Percentiles rank a stretch among this genome's conserved stretches.
These are phyloP conservation scores for Phalanger gymnotis DNA, from an alignment of 2,797 vertebrate genomes.

Conservation along the genomic window DNA sequence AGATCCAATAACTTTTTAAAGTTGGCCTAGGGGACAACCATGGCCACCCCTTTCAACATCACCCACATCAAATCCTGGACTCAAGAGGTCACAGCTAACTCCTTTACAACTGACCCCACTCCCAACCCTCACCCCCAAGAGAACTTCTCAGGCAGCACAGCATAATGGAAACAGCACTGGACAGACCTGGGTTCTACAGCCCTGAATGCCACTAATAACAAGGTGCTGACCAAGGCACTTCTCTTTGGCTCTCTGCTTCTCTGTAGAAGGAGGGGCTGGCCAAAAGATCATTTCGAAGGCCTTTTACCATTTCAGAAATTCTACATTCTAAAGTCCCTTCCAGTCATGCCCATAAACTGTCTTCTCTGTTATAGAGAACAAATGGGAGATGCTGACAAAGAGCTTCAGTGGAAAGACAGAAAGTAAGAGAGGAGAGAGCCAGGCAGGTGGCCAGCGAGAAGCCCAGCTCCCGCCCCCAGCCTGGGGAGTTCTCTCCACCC, in stretches of 20 bases:
- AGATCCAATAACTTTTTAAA: background rate
- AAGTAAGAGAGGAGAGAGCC: background rate
- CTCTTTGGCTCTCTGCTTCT: background rate
- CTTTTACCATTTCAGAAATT: background rate
- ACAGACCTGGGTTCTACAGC: background rate
- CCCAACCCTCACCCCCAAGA: background rate
- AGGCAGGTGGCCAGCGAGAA: background rate
- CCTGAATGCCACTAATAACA: no score
- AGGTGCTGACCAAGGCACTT: background rate
- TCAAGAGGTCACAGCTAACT: background rate
- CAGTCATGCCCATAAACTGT: background rate
- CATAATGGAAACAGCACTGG: background rate
- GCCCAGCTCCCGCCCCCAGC: background rate
- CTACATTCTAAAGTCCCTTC: background rate
- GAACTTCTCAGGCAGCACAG: background rate
- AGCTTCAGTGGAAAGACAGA: background rate
- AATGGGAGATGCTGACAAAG: background rate
- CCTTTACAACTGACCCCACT: background rate
- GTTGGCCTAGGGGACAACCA: background rate
- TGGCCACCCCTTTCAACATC: background rate
- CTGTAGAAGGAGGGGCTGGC: background rate
- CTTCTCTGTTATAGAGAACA: background rate
- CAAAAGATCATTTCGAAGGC: background rate
- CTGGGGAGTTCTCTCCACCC: background rate
- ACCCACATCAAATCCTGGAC: background rate